These are phyloP conservation scores for Osmerus eperlanus DNA, from an alignment of 2,113 vertebrate genomes.

Conservation along the genomic window DNA sequence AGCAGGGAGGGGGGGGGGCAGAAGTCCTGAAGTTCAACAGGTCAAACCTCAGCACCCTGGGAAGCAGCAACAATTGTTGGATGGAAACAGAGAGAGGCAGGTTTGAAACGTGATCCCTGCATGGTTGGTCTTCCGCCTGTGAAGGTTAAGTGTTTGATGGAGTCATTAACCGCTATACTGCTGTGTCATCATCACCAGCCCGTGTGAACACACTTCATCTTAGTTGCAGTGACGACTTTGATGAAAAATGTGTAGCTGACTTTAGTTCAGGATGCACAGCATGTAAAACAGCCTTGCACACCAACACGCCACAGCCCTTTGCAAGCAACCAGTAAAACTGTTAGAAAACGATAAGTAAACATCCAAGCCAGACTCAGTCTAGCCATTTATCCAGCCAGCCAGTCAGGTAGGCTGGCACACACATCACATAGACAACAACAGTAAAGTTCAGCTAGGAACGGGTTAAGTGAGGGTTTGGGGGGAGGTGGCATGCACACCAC, in stretches of 20 bases:
- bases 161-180: no score
- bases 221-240: no score
- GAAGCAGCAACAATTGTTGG: constrained; percentile 31
- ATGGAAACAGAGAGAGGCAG: no score
- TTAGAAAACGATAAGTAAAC: no score
- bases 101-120: no score
- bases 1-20: constrained; percentile 52
- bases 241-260: constrained; percentile 22
- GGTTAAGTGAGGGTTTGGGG: constrained; percentile 19
- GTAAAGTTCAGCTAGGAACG: constrained; percentile 18
- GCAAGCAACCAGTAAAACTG: no score
- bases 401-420: neutral
- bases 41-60: constrained; percentile 35
- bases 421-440: constrained; percentile 6
- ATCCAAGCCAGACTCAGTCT: neutral
- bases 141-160: no score
- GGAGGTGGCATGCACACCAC: constrained; percentile 23
- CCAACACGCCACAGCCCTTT: neutral
- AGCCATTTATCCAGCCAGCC: neutral
- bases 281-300: constrained; percentile 23
- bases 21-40: constrained; percentile 47
- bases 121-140: no score
- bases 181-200: no score
- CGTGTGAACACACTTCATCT: no score
- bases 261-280: constrained; percentile 30